These are phyloP conservation scores for Naso thynnoides DNA, from an alignment of 2,797 vertebrate genomes.

Conservation along the genomic window DNA sequence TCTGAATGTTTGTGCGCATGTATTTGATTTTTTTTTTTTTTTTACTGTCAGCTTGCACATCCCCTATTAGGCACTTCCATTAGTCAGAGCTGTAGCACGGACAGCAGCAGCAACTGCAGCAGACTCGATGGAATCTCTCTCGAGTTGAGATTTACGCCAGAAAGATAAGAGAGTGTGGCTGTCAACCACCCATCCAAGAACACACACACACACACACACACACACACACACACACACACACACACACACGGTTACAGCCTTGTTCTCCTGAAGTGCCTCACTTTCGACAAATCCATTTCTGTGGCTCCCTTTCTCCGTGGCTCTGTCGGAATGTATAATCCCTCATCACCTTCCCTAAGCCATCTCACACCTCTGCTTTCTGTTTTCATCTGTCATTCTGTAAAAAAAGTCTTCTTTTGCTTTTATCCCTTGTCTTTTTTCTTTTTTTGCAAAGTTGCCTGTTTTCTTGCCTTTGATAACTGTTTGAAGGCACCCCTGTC, in stretches of 20 bases:
- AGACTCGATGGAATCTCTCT: conserved; percentile 60
- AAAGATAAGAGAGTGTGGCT: conserved; percentile 65
- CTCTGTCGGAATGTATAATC: conserved; percentile 71
- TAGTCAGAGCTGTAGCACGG: conserved; percentile 45
- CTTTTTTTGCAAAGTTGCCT: conserved; percentile 4
- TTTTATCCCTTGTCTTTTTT: conserved; percentile 28
- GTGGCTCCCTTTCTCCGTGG: conserved; percentile 46
- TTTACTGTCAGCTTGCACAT: conserved; percentile 2
- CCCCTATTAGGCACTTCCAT: conserved; percentile 29
- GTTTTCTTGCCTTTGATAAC: conserved; percentile 22
- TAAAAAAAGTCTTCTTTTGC: background rate
- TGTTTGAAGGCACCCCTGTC: background rate
- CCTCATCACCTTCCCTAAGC: conserved; percentile 68
- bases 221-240: conserved; percentile 26
- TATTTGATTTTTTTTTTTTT: conserved; percentile 30
- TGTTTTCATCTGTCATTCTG: conserved; percentile 47
- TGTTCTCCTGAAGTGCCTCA: conserved; percentile 54
- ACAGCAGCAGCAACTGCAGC: conserved; percentile 44
- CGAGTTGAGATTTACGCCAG: conserved; percentile 58
- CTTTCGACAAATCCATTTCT: conserved; percentile 70
- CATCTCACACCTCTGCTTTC: conserved; percentile 52
- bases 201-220: conserved; percentile 30
- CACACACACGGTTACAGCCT: conserved; percentile 30
- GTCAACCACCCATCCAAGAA: conserved; percentile 58
- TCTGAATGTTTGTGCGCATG: conserved; percentile 11